Conservation (phyloP, 2,888 invertebrate genomes). For the Halictus quadricinctus region DNA sequence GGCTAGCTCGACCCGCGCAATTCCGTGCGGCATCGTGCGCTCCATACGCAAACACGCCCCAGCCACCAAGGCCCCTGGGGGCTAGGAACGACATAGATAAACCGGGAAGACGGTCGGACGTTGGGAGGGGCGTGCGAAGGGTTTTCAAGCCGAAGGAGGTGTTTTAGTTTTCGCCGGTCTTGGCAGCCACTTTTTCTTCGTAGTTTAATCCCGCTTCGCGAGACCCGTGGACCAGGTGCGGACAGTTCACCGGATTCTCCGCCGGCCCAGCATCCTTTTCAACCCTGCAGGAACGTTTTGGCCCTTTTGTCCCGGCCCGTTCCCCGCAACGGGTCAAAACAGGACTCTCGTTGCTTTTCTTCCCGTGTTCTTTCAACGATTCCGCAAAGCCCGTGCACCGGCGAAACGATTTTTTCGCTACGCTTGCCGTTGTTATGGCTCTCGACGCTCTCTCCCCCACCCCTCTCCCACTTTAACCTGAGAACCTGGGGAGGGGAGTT, state of each 20-base stretch:
- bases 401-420: constrained; percentile 36
- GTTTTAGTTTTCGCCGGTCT: constrained; percentile 66
- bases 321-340: constrained; percentile 42
- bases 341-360: constrained; percentile 24
- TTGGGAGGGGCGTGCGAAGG: background rate
- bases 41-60: constrained; percentile 43
- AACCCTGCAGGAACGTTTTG: constrained; percentile 39
- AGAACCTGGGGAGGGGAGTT: background rate
- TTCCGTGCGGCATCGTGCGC: constrained; percentile 26
- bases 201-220: constrained; percentile 57
- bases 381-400: background rate
- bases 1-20: background rate
- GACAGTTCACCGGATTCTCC: constrained; percentile 37
- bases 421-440: constrained; percentile 26
- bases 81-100: constrained; percentile 56
- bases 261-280: constrained; percentile 50
- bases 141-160: constrained; percentile 37
- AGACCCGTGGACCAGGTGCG: constrained; percentile 36
- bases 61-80: constrained; percentile 37
- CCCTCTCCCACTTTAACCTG: background rate
- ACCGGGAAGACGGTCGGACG: constrained; percentile 28
- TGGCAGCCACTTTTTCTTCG: constrained; percentile 70
- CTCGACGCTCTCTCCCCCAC: background rate
- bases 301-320: constrained; percentile 52
- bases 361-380: constrained; percentile 35